phyloP scores from a whole-genome alignment of 2,888 invertebrate species.

The Zonitis immaculata region DNA sequence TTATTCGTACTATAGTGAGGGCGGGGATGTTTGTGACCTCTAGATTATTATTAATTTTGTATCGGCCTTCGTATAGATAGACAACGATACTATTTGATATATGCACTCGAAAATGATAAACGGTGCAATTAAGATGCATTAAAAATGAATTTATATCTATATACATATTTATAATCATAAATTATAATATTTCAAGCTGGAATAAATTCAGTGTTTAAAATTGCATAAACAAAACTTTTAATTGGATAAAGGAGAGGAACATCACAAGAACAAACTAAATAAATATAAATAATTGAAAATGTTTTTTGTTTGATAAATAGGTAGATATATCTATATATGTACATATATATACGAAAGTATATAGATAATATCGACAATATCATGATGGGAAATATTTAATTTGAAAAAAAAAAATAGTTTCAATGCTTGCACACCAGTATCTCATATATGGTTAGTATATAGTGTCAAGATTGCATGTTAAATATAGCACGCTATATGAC shows the following conservation, averaged over 20 bases:
- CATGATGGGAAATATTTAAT: constrained; percentile 11
- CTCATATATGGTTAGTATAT: constrained; percentile 8
- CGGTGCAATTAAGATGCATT: constrained; percentile 5
- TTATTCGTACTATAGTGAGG: too few relatives aligned
- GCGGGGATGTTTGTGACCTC: too few relatives aligned
- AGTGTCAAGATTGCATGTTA: constrained; percentile 29
- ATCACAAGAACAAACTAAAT: neutral
- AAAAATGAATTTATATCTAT: constrained; percentile 3
- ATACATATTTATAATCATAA: constrained; percentile 6
- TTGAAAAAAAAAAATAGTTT: constrained; percentile 7
- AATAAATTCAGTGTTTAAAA: neutral
- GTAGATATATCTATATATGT: too few relatives aligned
- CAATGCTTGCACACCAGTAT: constrained; percentile 14
- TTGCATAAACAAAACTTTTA: constrained; percentile 2
- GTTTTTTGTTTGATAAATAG: neutral
- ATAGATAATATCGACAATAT: constrained; percentile 12
- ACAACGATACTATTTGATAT: neutral
- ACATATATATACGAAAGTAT: too few relatives aligned
- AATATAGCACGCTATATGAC: constrained; percentile 15
- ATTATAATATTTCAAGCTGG: constrained; percentile 4
- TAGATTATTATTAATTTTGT: too few relatives aligned
- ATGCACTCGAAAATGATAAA: neutral
- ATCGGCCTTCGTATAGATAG: too few relatives aligned
- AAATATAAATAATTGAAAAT: constrained; percentile 3
- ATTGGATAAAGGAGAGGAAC: neutral